Evolutionary conservation across 2,888 invertebrate genomes (phyloP), one percentile per base, ranked within the genome.

Genomic region (Zhengitettix transpicula): DNA sequence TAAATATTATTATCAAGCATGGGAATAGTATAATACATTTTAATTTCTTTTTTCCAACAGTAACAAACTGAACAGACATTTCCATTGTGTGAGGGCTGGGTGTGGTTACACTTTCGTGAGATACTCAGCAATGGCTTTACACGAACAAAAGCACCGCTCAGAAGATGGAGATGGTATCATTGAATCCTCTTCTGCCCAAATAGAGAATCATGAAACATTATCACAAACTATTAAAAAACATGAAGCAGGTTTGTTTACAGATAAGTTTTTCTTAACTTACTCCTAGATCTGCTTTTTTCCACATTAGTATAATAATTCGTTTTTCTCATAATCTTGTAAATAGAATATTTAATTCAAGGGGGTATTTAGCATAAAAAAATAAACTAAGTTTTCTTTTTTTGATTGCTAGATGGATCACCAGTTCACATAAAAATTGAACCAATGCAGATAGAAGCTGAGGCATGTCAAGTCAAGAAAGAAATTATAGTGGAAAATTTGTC

Each of bases 31-130:
- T n/a, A n/a, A n/a, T n/a, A n/a, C n/a, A n/a, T n/a, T n/a, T n/a
- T n/a, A n/a, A n/a, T n/a, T n/a, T 47, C n/a, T 47, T 2, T n/a
- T 14, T 65, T 40, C 60, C 60, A 65, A 10, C 58, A 82, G 84
- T 70, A 86, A 85, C 69, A 79, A 81, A 67, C 74, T 81, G n/a
- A 83, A 82, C 67, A 76, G 83, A 40, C 89, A 89, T 71, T 89
- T 85, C 70, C 89, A 89, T 71, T 89, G 89, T 70, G 80, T 82
- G 0, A 73, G 84, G 58, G 78, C 81, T 1, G 79, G 78, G 63
- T 88, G 87, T 70, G 82, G 83, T 64, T 86, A 83, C 68, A 82
- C 84, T 0, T 87, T 87, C 69, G 82, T 85, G 9, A 77, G 84
- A 56, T 85, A 85, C 70, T 82, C 83, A n/a, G 81, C 82, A 1